These are phyloP conservation scores for Osmerus mordax DNA, from an alignment of 2,113 vertebrate species.

Conservation along the genomic window DNA sequence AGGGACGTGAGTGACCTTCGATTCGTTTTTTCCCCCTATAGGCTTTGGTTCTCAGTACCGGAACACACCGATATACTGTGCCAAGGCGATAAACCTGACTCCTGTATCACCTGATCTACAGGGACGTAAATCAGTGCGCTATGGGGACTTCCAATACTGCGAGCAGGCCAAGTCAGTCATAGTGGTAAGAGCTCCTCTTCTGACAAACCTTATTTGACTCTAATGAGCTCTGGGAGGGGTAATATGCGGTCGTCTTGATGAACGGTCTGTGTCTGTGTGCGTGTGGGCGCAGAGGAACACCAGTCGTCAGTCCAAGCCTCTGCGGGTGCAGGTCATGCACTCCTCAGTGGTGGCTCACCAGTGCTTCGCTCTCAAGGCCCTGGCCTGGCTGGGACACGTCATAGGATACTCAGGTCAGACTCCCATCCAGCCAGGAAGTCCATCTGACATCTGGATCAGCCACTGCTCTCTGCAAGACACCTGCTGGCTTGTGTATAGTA, in stretches of 20 bases:
- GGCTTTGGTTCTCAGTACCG: too few species aligned
- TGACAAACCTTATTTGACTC: neutral
- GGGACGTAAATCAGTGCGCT: conserved; percentile 94
- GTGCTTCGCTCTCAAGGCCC: conserved; percentile 90
- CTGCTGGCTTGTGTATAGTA: neutral
- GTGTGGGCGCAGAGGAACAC: conserved; percentile 83
- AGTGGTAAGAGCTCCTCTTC: conserved; percentile 79
- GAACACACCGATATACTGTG: too few species aligned
- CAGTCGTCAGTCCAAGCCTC: conserved; percentile 92
- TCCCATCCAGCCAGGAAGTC: neutral
- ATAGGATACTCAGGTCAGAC: conserved; percentile 90
- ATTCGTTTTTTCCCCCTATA: too few species aligned
- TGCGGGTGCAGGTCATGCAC: conserved; percentile 97
- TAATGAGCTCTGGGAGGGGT: neutral
- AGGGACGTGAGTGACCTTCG: conserved; percentile 81
- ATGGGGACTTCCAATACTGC: conserved; percentile 92
- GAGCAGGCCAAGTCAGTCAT: conserved; percentile 96
- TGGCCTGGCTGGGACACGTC: conserved; percentile 88
- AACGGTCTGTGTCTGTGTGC: neutral
- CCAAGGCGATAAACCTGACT: too few species aligned
- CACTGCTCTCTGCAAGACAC: neutral
- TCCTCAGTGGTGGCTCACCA: conserved; percentile 96
- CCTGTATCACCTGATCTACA: conserved; percentile 40
- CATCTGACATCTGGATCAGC: neutral
- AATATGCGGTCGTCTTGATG: neutral